Evolutionary conservation across 2,113 vertebrate species (phyloP).

Genomic region (Stegostoma tigrinum): DNA sequence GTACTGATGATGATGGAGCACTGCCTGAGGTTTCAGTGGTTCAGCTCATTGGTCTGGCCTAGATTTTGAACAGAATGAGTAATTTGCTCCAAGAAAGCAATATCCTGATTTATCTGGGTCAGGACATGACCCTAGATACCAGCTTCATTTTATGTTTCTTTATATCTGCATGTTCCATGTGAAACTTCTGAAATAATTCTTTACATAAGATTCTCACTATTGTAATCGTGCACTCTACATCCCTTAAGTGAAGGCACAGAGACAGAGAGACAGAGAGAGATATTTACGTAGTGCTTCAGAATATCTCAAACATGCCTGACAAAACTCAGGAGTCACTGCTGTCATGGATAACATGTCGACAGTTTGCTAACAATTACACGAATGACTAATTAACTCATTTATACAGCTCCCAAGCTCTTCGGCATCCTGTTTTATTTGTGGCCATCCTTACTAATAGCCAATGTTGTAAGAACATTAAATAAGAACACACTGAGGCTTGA

Average conservation of each 20-base stretch:
- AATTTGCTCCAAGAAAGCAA: not conserved
- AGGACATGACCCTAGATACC: not conserved
- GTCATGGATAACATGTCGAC: not conserved
- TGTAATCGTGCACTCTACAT: not conserved
- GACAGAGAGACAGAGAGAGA: not conserved
- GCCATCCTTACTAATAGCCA: not conserved
- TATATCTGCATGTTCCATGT: not conserved
- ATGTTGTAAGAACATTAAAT: not conserved
- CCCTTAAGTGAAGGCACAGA: not conserved
- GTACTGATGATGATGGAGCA: not conserved
- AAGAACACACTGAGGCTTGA: not conserved
- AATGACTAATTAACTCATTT: not conserved
- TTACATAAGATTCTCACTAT: not conserved
- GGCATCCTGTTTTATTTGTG: not conserved
- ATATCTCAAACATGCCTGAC: not conserved
- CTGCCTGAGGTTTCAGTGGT: not conserved
- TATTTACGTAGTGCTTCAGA: not conserved
- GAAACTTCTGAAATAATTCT: not conserved
- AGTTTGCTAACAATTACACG: not conserved
- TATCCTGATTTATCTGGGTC: not conserved
- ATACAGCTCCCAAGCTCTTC: not conserved
- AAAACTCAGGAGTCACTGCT: not conserved
- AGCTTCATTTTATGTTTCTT: not conserved
- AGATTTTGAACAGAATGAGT: constrained; percentile 8
- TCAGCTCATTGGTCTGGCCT: not conserved